These are phyloP conservation scores for Falco concolor DNA, from an alignment of 2,797 vertebrate species.

Conservation along the genomic window DNA sequence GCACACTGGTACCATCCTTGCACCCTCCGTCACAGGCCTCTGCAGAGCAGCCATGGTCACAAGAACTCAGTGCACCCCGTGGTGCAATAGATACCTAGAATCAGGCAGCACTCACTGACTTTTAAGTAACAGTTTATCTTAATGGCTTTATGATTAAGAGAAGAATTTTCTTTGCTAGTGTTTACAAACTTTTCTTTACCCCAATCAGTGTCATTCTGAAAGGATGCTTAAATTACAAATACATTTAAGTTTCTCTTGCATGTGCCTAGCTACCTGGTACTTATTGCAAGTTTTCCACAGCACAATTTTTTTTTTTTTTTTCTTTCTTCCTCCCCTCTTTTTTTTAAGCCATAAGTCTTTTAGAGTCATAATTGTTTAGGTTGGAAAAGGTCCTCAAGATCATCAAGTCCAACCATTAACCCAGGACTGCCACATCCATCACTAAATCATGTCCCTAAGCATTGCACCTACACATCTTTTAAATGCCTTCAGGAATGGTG, in stretches of 20 bases:
- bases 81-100: fast-evolving
- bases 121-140: background rate
- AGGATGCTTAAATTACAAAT: background rate
- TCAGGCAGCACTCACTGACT: no score
- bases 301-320: no score
- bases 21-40: background rate
- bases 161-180: background rate
- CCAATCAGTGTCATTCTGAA: background rate
- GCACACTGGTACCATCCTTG: no score
- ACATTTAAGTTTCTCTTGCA: no score
- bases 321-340: fast-evolving
- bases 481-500: no score
- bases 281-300: background rate
- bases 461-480: no score
- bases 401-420: no score
- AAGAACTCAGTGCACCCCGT: background rate
- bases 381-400: no score
- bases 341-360: background rate
- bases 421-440: no score
- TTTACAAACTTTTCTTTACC: background rate
- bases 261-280: background rate
- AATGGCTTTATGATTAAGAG: background rate
- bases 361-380: no score
- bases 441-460: no score
- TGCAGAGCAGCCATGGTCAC: fast-evolving